phyloP scores from a whole-genome alignment of 2,113 vertebrate genomes.

The Bos indicus region DNA sequence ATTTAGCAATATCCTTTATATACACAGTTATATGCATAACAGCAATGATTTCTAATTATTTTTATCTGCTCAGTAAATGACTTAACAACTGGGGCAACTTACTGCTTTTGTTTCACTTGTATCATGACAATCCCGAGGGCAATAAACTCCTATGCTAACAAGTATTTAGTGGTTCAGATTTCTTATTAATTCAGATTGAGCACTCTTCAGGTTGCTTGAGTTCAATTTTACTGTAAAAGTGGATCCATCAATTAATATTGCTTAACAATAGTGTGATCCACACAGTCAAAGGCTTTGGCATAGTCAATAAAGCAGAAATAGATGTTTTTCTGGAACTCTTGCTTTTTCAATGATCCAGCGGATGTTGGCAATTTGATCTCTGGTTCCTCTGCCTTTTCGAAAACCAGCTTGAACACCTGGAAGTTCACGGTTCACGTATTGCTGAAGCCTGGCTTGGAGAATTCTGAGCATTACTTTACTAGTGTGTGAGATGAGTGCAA shows the following conservation, averaged over 20 bases:
- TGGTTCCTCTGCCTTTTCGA: too few relatives aligned
- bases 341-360: too few relatives aligned
- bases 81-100: neutral
- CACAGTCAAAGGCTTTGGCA: too few relatives aligned
- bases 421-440: too few relatives aligned
- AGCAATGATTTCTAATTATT: slow-evolving; percentile 31
- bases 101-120: neutral
- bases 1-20: neutral
- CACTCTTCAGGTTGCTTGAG: neutral
- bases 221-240: neutral
- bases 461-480: too few relatives aligned
- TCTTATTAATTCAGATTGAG: neutral
- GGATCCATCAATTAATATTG: neutral
- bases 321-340: too few relatives aligned
- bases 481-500: too few relatives aligned
- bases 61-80: slow-evolving; percentile 30
- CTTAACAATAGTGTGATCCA: neutral
- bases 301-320: too few relatives aligned
- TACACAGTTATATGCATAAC: neutral
- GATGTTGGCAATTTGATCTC: too few relatives aligned
- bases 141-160: neutral
- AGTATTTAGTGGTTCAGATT: neutral
- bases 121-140: neutral
- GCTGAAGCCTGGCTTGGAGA: too few relatives aligned
- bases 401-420: too few relatives aligned